Evolutionary conservation across 2,888 invertebrate genomes (phyloP), one percentile per base, ranked within the genome.

Genomic region (Heliconius ismenius): DNA sequence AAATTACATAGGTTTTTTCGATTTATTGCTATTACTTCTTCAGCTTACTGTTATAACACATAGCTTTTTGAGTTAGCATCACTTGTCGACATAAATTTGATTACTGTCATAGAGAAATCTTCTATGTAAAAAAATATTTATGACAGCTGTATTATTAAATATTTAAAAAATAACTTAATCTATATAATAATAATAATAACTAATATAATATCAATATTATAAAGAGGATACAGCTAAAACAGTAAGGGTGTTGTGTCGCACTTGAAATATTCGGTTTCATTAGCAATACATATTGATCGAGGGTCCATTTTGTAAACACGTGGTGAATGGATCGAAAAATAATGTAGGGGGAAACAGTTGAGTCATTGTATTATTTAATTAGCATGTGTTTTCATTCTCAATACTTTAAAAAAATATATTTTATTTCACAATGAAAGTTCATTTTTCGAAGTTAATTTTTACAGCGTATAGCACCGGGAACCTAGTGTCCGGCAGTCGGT

Each of bases 301-400:
- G 54, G 69, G 54, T 60, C 36, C n/a, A 10, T 72, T 39, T 10
- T 24, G 39, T 62, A 13, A 60, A 58, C 58, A 62, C 32, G n/a
- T 9, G 28, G 26, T 21, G 26, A 49, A 72, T 60, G 36, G 15
- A 60, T 70, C 54, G 32, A 70, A 13, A 65, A 72, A 72, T 72
- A 73, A 72, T 26, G 28, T 7, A 58, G 65, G 76, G 76, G 39
- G 26, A 63, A 24, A 28, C 24, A 28, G 65, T 39, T 72, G 72
- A 72, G 15, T 65, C 58, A 60, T 28, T 11, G 26, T 70, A 39
- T 76, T 11, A 24, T 62, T 62, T 62, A 62, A 24, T 36, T 73
- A 26, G 39, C 39, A 62, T 39, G 36, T 73, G 73, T 26, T 60
- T 32, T 26, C 13, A 21, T 60, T 28, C 24, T 18, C 32, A 36